A percentile compares a stretch with the other conserved stretches of the same genome.
These are phyloP conservation scores for Germaria angustata DNA, from an alignment of 2,888 invertebrate genomes.

Conservation along the genomic window DNA sequence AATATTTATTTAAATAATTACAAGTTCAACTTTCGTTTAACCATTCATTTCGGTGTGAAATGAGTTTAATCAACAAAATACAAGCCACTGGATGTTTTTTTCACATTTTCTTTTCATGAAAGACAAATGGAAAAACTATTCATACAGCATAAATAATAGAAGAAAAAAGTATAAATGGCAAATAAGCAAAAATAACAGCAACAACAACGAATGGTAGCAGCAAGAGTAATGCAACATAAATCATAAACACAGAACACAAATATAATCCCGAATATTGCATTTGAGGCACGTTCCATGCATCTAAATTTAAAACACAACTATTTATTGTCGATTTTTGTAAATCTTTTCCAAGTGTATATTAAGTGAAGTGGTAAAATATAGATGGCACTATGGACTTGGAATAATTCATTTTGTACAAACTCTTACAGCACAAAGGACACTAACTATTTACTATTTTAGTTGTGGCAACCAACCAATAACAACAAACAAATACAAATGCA, in stretches of 20 bases:
- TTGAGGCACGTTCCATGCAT: slow-evolving; percentile 58
- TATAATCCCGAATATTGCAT: slow-evolving; percentile 61
- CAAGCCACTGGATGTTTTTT: background rate
- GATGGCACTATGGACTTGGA: slow-evolving; percentile 40
- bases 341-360: slow-evolving; percentile 56
- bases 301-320: slow-evolving; percentile 54
- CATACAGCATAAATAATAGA: background rate
- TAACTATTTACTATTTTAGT: background rate
- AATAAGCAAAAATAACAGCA: background rate
- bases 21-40: background rate
- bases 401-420: slow-evolving; percentile 45
- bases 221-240: slow-evolving; percentile 33
- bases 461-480: background rate
- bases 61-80: slow-evolving; percentile 10
- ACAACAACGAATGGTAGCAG: background rate
- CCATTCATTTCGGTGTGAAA: background rate
- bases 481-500: background rate
- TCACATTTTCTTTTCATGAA: background rate
- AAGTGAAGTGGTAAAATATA: slow-evolving; percentile 58
- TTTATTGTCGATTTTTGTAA: slow-evolving; percentile 64
- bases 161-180: background rate
- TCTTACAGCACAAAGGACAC: slow-evolving; percentile 5
- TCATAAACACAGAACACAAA: slow-evolving; percentile 59
- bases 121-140: background rate
- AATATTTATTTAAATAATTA: slow-evolving; percentile 49